Evolutionary conservation across 1,140 invertebrate species (phyloP).

Genomic region (Eulimnadia texana): DNA sequence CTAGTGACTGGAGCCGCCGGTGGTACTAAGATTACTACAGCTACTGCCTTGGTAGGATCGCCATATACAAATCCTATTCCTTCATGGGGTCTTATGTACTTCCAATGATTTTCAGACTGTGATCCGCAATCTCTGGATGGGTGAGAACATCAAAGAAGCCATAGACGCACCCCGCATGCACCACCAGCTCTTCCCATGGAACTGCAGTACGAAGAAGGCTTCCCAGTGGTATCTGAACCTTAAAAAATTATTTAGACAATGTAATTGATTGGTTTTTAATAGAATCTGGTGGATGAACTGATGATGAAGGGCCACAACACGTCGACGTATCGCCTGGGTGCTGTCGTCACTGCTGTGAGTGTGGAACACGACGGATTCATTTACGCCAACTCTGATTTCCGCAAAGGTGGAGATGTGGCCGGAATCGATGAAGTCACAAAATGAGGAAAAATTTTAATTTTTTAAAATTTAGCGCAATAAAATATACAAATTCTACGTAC

Average conservation of each 20-base stretch:
- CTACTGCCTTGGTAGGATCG: slow-evolving; percentile 67
- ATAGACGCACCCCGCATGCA: slow-evolving; percentile 77
- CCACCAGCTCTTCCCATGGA: slow-evolving; percentile 76
- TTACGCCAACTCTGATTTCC: slow-evolving; percentile 62
- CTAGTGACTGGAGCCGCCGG: slow-evolving; percentile 82
- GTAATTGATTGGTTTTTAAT: neutral
- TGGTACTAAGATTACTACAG: slow-evolving; percentile 75
- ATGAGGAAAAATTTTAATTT: neutral
- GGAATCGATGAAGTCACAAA: slow-evolving; percentile 29
- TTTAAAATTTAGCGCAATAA: neutral
- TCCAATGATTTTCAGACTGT: slow-evolving; percentile 55
- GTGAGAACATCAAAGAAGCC: slow-evolving; percentile 67
- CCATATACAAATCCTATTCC: slow-evolving; percentile 17
- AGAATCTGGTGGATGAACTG: slow-evolving; percentile 23
- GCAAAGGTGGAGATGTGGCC: slow-evolving; percentile 63
- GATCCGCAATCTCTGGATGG: slow-evolving; percentile 71
- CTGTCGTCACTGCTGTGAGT: slow-evolving; percentile 51
- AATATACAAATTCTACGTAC: no score
- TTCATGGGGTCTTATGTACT: no score
- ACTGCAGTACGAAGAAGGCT: slow-evolving; percentile 60
- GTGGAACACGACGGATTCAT: slow-evolving; percentile 42
- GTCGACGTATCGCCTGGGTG: slow-evolving; percentile 35
- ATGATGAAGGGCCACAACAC: slow-evolving; percentile 50
- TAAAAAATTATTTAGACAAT: neutral
- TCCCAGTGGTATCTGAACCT: slow-evolving; percentile 39